Base-by-base conservation (phyloP, 2,888 invertebrate genomes). In the Choristoneura rosaceana region DNA sequence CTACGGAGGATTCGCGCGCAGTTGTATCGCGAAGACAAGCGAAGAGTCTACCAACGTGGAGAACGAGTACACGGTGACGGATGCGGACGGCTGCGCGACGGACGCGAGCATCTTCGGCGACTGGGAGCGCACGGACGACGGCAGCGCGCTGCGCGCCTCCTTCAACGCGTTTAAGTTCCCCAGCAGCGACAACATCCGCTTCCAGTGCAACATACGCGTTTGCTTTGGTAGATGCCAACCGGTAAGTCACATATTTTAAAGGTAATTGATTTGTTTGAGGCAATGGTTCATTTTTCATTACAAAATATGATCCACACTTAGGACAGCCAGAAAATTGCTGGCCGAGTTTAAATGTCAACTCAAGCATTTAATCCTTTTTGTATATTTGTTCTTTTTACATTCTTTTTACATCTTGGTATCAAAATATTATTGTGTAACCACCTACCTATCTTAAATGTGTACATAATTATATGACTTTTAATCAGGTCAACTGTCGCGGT, bases 151-250 rank as follows among this genome's bases (percentile, higher is more conserved):
- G 68, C 94, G 97, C 85, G 98, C 98, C 76, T 96, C 97, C 80
- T 98, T 99, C 90, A 98, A 98, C 87, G 98, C 98, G 3, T 98
- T 98, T 89, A 98, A 98, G 87, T 99, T 98, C 96, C 98, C 98
- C 0, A 98, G 97, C 81, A 98, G 98, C 84, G 98, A 98, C 84
- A 98, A 98, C 84, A 98, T 98, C 81, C 94, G 98, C 90, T 98
- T 99, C 97, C 98, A 98, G 90, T 98, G 98, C 89, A 98, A 98
- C 88, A 98, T 98, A 82, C 95, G 98, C 74, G 98, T 99, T 10
- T 98, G 98, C 95, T 98, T 98, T 85, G 98, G 98, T 87, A 97
- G 96, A 92, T 99, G 98, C 88, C 98, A 98, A 95, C 98, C 98
- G 81, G 98, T 97, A 93, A 95, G 96, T 69, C 55, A 65, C 15